Evolutionary conservation across 2,888 invertebrate species (phyloP), one percentile per base, ranked within the genome.

Genomic region (Tridacna crocea): DNA sequence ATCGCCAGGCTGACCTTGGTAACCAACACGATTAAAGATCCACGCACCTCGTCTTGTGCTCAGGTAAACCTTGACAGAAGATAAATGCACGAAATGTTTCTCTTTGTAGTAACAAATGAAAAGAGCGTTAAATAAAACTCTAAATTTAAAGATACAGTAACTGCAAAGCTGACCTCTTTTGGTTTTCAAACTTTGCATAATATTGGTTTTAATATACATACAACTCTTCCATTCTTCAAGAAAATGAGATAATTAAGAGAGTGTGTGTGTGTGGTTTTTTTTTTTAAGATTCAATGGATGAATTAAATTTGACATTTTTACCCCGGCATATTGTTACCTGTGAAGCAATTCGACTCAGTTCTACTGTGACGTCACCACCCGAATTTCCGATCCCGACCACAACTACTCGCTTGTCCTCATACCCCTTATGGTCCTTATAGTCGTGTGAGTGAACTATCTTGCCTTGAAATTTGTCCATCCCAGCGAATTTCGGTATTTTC

Each of bases 301-400:
- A n/a, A n/a, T n/a, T n/a, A n/a, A n/a, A n/a, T n/a, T n/a, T n/a
- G n/a, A 36, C 36, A 36, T 36, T 36, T 36, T 36, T 36, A 36
- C 36, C 8, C 36, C 36, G 8, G 8, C 2, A 36, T 36, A 36
- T 36, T 36, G 36, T 55, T 77, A 94, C 94, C 91, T 94, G 92
- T 75, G 92, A 91, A 12, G 90, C 84, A 24, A 90, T 84, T 46
- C 92, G 87, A 76, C 93, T 91, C 47, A 95, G 88, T 68, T 95
- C 95, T 6, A 95, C 94, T n/a, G 95, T 94, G 13, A 93, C 92
- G 88, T 95, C 95, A 4, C 94, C 92, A 0, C 95, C 95, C 1
- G 95, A 95, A 85, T 95, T 95, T 4, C 95, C 95, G 74, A 95
- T 94, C 4, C 95, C 95, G 36, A 95, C 90, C 4, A 95, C 92